Percentiles rank a stretch among this genome's conserved stretches.
Conservation (phyloP, 2,797 vertebrate species). For the Phyllotis vaccarum region DNA sequence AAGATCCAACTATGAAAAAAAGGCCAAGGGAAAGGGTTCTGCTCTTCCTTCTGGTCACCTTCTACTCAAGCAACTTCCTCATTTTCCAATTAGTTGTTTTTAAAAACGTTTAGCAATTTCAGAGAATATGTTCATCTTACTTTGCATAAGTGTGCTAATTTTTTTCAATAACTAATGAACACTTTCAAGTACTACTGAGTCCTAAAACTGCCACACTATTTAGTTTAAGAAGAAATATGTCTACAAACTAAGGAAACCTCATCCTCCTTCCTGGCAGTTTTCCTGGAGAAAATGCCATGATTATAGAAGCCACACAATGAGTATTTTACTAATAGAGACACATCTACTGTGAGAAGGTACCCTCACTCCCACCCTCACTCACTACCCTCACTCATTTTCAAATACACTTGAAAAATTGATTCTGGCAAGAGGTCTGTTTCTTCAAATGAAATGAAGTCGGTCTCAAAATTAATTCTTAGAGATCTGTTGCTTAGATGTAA, state of each 20-base stretch:
- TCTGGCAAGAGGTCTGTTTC: conserved; percentile 67
- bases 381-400: conserved; percentile 64
- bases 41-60: background rate
- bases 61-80: conserved; percentile 36
- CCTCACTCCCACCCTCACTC: conserved; percentile 58
- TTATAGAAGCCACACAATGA: conserved; percentile 72
- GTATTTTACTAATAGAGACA: conserved; percentile 73
- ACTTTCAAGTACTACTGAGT: conserved; percentile 49
- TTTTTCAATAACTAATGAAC: conserved; percentile 43
- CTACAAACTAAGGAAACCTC: conserved; percentile 50
- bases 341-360: conserved; percentile 59
- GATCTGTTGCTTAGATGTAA: conserved; percentile 74
- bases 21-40: background rate
- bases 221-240: conserved; percentile 57
- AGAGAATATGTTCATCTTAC: conserved; percentile 36
- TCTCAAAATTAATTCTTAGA: conserved; percentile 79
- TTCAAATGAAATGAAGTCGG: conserved; percentile 78
- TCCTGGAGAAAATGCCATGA: conserved; percentile 72
- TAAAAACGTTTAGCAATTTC: conserved; percentile 46
- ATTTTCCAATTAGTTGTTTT: conserved; percentile 50
- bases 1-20: conserved; percentile 37
- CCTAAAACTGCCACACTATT: conserved; percentile 36
- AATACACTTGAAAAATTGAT: conserved; percentile 78
- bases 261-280: conserved; percentile 66
- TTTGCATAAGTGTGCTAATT: conserved; percentile 42